Evolutionary conservation across 53 echinoderm and acorn worm species (phyloP).

Genomic region (Glandiceps talaboti): DNA sequence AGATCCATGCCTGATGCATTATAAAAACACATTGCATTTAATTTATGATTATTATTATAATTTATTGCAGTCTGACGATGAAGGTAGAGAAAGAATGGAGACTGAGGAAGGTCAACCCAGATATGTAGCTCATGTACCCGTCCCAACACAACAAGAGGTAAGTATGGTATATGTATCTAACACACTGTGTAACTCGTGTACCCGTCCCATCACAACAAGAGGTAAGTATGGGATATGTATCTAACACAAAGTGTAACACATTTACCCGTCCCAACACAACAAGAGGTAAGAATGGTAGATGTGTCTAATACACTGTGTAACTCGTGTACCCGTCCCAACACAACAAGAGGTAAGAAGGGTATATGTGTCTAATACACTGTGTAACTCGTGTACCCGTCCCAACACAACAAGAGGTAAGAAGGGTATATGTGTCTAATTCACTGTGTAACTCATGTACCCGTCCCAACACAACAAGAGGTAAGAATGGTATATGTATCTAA

Average conservation of each 20-base stretch:
- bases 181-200: slow-evolving; percentile 94
- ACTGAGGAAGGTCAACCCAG: slow-evolving; percentile 72
- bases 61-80: slow-evolving; percentile 8
- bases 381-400: slow-evolving; percentile 97
- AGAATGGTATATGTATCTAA: too few species aligned
- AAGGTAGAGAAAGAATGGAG: slow-evolving; percentile 27
- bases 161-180: too few species aligned
- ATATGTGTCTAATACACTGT: too few species aligned
- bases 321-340: slow-evolving; percentile 94
- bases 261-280: slow-evolving; percentile 94
- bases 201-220: slow-evolving; percentile 98
- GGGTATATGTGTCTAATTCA: too few species aligned
- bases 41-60: too few species aligned
- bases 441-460: slow-evolving; percentile 97
- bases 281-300: slow-evolving; percentile 89
- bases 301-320: too few species aligned
- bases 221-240: too few species aligned
- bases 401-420: slow-evolving; percentile 89
- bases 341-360: slow-evolving; percentile 92
- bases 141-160: slow-evolving; percentile 97
- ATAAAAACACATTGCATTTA: too few species aligned
- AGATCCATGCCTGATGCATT: too few species aligned
- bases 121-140: slow-evolving; percentile 97
- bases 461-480: slow-evolving; percentile 97
- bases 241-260: too few species aligned